phyloP scores from a whole-genome alignment of 2,113 vertebrate species.

The Nothoprocta pentlandii region DNA sequence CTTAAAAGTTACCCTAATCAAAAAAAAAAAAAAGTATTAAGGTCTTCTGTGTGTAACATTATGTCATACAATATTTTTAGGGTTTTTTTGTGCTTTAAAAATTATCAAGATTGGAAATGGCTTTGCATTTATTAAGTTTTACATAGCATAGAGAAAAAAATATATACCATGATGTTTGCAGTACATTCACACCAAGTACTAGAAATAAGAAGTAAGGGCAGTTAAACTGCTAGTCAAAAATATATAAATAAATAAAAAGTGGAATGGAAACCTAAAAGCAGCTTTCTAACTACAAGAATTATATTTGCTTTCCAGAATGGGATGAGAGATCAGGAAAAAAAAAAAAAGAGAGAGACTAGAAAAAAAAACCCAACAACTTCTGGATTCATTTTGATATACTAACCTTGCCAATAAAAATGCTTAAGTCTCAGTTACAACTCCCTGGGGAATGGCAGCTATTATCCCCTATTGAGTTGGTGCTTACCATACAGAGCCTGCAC shows the following conservation, averaged over 20 bases:
- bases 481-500: constrained; percentile 83
- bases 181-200: constrained; percentile 7
- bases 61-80: constrained; percentile 55
- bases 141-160: neutral
- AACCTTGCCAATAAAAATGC: constrained; percentile 73
- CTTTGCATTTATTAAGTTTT: neutral
- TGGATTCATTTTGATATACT: constrained; percentile 69
- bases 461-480: constrained; percentile 80
- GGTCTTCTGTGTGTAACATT: constrained; percentile 23
- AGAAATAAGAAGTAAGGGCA: constrained; percentile 17
- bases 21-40: constrained; percentile 46
- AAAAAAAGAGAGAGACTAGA: neutral
- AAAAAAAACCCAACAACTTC: constrained; percentile 22
- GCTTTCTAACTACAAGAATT: constrained; percentile 46
- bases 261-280: neutral
- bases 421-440: constrained; percentile 76
- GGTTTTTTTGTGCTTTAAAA: constrained; percentile 23
- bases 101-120: constrained; percentile 38
- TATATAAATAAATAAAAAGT: neutral
- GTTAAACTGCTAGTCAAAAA: neutral
- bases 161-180: neutral
- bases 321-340: neutral
- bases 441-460: constrained; percentile 77
- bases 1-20: constrained; percentile 28
- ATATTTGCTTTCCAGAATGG: constrained; percentile 46